Evolutionary conservation across 2,797 vertebrate genomes (phyloP), one percentile per base, ranked within the genome.

Genomic region (Micrastur ruficollis): DNA sequence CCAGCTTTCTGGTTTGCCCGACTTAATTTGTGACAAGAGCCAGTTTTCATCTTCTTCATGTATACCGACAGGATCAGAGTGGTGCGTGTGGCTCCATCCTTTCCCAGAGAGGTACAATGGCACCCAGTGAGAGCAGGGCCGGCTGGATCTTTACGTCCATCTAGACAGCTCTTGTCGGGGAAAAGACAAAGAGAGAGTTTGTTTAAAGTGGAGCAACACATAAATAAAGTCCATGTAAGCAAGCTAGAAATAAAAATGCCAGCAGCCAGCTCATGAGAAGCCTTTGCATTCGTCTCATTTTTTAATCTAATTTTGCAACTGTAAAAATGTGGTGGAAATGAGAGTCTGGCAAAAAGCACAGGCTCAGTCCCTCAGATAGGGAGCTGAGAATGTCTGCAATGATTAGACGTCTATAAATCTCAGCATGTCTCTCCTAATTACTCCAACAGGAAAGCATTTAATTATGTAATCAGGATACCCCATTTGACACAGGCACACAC

Each of bases 381-480:
- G 81, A 90, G 84, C 86, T 46, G 91, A 55, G 91, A 88, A 70
- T 50, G 61, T 52, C 94, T 95, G 90, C 74, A n/a, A 23, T 0
- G 7, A 70, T 83, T 38, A 87, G 80, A 29, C 6, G 34, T 46
- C 96, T 47, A 29, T 94, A 83, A 97, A 96, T 96, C 96, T 90
- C 93, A 27, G 67, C 5, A 5, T 92, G 96, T 59, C 84, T 90
- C 58, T 89, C 56, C 86, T 96, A 91, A 95, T 95, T 93, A 42
- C 92, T 72, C 85, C 72, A 20, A 82, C 79, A 97, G 97, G 97
- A 97, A 97, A 95, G 65, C 88, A 29, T n/a, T 96, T 81, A 90
- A 92, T 93, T 87, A 84, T 89, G 96, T 5, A 56, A 66, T 47
- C 94, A 89, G 96, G 91, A 73, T 25, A 42, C 47, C 86, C 86